Percentiles rank a stretch among this genome's conserved stretches.
Conservation (phyloP, 92 coral and sea anemone genomes). For the Metridium senile region DNA sequence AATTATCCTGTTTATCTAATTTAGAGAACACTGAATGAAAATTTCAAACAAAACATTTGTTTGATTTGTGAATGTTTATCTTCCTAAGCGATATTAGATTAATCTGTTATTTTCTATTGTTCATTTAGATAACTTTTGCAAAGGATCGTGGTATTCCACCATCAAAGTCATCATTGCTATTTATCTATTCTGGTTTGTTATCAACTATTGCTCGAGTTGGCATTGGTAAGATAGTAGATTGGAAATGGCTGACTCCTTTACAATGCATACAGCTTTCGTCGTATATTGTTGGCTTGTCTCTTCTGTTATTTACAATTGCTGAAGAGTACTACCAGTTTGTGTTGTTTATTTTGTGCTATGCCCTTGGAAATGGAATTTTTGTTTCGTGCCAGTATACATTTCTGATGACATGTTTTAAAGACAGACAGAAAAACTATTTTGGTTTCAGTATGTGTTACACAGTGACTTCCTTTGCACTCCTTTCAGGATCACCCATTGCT, state of each 20-base stretch:
- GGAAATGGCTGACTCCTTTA: slow-evolving; percentile 22
- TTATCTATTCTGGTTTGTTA: slow-evolving; percentile 12
- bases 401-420: slow-evolving; percentile 13
- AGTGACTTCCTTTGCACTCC: background rate
- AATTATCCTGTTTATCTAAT: no score
- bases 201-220: slow-evolving; percentile 6
- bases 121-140: slow-evolving; percentile 23
- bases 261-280: slow-evolving; percentile 10
- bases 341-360: slow-evolving; percentile 14
- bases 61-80: no score
- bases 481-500: slow-evolving; percentile 13
- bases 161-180: slow-evolving; percentile 21
- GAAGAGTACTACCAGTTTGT: slow-evolving; percentile 12
- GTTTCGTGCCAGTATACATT: slow-evolving; percentile 3
- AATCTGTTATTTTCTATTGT: background rate
- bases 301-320: slow-evolving; percentile 6
- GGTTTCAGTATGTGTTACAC: slow-evolving; percentile 10
- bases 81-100: no score
- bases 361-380: slow-evolving; percentile 20
- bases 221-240: slow-evolving; percentile 21
- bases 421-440: background rate
- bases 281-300: slow-evolving; percentile 12
- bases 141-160: slow-evolving; percentile 20
- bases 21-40: no score
- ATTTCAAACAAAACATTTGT: no score